Percentiles rank a stretch among this genome's conserved stretches.
Conservation (phyloP, 2,888 invertebrate species). For the Drepanosiphum platanoidis region DNA sequence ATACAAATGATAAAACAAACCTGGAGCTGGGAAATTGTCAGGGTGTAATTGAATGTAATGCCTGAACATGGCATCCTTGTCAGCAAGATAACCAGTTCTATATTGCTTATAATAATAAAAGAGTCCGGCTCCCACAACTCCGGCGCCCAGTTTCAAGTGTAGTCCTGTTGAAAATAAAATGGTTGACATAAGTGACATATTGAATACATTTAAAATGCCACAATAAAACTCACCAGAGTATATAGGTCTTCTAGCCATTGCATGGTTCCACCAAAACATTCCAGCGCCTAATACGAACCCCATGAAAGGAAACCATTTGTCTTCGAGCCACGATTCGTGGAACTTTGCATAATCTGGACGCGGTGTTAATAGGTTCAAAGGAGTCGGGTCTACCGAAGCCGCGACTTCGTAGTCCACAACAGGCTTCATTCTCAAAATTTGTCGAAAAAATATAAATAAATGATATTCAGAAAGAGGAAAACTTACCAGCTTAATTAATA, state of each 20-base stretch:
- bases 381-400: conserved; percentile 24
- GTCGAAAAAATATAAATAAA: too few relatives aligned
- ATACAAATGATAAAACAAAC: conserved; percentile 29
- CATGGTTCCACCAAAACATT: background rate
- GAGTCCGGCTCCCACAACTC: conserved; percentile 6
- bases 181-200: background rate
- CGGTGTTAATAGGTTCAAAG: conserved; percentile 32
- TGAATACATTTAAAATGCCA: background rate
- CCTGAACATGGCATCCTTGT: conserved; percentile 60
- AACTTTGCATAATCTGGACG: conserved; percentile 32
- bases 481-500: background rate
- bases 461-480: too few relatives aligned
- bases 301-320: conserved; percentile 57
- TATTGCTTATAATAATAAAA: conserved; percentile 39
- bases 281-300: conserved; percentile 40
- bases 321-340: conserved; percentile 41
- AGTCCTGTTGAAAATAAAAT: conserved; percentile 25
- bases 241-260: conserved; percentile 15
- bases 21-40: conserved; percentile 58
- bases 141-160: conserved; percentile 23
- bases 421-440: conserved; percentile 51
- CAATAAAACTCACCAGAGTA: conserved; percentile 34
- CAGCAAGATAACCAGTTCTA: conserved; percentile 43
- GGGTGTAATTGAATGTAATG: conserved; percentile 61
- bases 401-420: conserved; percentile 50